Percentiles rank a stretch among this genome's conserved stretches.
Evolutionary conservation across 2,888 invertebrate species (phyloP).

Genomic region (Cephus pygmeus): DNA sequence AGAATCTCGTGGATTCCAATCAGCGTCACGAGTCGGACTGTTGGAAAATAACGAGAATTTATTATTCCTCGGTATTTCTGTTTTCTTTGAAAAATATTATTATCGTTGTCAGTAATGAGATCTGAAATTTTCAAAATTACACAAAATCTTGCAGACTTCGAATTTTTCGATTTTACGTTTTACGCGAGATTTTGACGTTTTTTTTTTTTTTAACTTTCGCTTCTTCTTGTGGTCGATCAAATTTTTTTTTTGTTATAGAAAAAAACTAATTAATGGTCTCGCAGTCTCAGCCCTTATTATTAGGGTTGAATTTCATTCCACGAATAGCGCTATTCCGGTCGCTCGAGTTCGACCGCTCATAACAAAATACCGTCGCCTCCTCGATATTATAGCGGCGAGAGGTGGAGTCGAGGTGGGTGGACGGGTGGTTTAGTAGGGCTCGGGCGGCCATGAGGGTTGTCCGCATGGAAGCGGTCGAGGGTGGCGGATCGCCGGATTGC

Average conservation of each 20-base stretch:
- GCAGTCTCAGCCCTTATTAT: not conserved
- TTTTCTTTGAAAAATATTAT: not conserved
- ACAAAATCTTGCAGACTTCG: not conserved
- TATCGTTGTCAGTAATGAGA: not conserved
- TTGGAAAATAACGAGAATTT: not conserved
- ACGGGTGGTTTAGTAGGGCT: not conserved
- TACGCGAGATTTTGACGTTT: too few relatives aligned
- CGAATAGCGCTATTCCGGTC: not conserved
- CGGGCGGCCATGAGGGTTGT: not conserved
- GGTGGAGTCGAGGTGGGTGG: not conserved
- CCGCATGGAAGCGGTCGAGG: not conserved
- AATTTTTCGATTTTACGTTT: too few relatives aligned
- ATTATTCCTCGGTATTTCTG: not conserved
- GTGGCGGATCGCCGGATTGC: not conserved
- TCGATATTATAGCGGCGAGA: slow-evolving; percentile 18
- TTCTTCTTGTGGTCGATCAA: not conserved
- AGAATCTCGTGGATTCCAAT: not conserved
- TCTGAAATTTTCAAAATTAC: not conserved
- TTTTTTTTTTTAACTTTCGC: too few relatives aligned
- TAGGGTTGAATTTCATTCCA: not conserved
- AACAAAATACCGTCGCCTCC: slow-evolving; percentile 21
- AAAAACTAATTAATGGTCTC: not conserved
- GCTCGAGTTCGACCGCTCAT: slow-evolving; percentile 4
- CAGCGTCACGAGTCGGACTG: not conserved
- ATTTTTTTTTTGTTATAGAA: not conserved